Base-by-base conservation (phyloP, 2,888 invertebrate species). In the Campaea margaritaria region DNA sequence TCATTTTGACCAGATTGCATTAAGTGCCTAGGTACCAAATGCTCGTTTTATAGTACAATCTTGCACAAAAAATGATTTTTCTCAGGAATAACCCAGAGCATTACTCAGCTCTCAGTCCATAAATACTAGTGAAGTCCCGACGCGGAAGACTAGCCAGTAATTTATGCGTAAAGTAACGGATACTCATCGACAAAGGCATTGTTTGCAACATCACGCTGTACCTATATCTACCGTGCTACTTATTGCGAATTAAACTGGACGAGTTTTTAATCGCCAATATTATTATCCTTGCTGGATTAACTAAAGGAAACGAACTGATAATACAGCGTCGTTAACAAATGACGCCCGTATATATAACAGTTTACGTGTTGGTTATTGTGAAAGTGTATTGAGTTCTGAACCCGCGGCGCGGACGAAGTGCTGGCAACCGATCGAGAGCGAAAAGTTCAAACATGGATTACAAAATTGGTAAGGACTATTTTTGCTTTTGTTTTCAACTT, bases 291-390 rank as follows among this genome's bases (percentile, higher is more conserved):
- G 65, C 73, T 62, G 69, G 68, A 75, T 81, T 78, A 84, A 79
- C 78, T 65, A 75, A 76, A 81, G 83, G 83, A 85, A 83, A 80
- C 69, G 68, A 53, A 57, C 56, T 68, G 75, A 78, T 79, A 80
- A 72, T 70, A 73, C 65, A 49, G 59, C 64, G 69, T 75, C 50
- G 56, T 69, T 68, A 73, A 68, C 70, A 73, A 52, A 67, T 69
- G 61, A 70, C 70, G 63, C 66, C 65, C 62, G 61, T 80, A 81
- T 83, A 81, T 83, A 85, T 75, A 83, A 76, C 65, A 49, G 34
- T 14, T 71, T 67, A 75, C 60, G 43, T 21, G 21, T 43, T 43
- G 46, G 36, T 43, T 31, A 38, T 42, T 56, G 58, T 62, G 60
- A 65, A 65, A 65, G 57, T 60, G 54, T 51, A 60, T 58, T 54